Base-by-base conservation (phyloP, 2,888 invertebrate species). In the Allygus modestus region DNA sequence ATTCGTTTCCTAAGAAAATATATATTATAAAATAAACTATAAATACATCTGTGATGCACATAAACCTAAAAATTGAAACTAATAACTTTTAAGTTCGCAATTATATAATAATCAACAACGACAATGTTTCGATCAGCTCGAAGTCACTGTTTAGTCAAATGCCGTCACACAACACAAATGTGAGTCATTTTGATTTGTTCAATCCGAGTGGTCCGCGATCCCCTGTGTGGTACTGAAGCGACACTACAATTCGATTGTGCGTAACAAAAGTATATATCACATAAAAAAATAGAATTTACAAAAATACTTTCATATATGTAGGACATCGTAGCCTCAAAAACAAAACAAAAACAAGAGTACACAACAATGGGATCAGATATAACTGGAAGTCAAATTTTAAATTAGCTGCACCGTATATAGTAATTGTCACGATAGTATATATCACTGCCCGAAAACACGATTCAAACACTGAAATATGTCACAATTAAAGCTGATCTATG, bases 1-100 rank as follows among this genome's bases (percentile, higher is more conserved):
- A 75, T 75, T 75, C 37, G 71, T 75, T 75, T 75, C 75, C 75
- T 75, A 75, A 28, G 43, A 75, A 75, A 41, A 75, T 75, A 75
- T 75, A 75, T 75, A 75, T 75, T 43, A 75, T 75, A 75, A 75
- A 41, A 75, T 46, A 43, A 75, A 43, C 75, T 75, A 75, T 75
- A 75, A 46, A 43, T 43, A 75, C 75, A 75, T 75, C 75, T 46
- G 75, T 75, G 75, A 75, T 75, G 75, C 75, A 75, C 46, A 23
- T 75, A 75, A 73, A 46, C 28, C 71, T 71, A 43, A 75, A 7
- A 46, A 75, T 43, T 43, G 75, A 75, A 75, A 75, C 41, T 41
- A 37, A 20, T 23, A 75, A 75, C 75, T 75, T 75, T 51, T 43
- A 75, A 75, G 41, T 41, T 28, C 75, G 75, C 75, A 75, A 71